Conservation (phyloP, 2,888 invertebrate genomes). For the Meandrusa payeni region DNA sequence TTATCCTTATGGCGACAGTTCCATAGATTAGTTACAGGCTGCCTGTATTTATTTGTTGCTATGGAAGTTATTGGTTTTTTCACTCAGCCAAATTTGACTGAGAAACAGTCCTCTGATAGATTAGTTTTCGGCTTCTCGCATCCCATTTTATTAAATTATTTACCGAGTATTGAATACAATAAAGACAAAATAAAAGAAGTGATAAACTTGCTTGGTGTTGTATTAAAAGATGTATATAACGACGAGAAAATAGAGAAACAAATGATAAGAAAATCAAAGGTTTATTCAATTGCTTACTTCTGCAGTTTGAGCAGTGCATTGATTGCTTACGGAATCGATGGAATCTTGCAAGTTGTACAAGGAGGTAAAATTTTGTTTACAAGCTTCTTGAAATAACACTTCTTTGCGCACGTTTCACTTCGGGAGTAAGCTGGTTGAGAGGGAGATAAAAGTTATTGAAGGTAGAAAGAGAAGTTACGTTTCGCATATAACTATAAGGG, state of each 20-base stretch:
- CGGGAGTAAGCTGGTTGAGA: no score
- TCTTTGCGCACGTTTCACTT: no score
- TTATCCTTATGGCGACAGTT: constrained; percentile 24
- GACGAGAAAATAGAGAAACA: constrained; percentile 42
- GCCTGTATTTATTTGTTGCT: constrained; percentile 33
- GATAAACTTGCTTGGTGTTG: constrained; percentile 34
- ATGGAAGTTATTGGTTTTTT: constrained; percentile 37
- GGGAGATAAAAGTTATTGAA: no score
- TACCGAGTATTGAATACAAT: constrained; percentile 31
- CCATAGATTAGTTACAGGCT: constrained; percentile 26
- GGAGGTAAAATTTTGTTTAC: constrained; percentile 35
- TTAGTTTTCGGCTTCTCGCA: constrained; percentile 40
- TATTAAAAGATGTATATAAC: constrained; percentile 41
- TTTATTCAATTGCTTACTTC: constrained; percentile 34
- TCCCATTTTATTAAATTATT: constrained; percentile 35
- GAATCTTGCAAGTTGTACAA: constrained; percentile 27
- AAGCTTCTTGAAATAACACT: no score
- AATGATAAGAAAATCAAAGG: constrained; percentile 41
- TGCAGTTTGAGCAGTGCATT: constrained; percentile 25
- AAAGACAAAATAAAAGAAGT: constrained; percentile 33
- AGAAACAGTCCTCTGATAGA: constrained; percentile 37
- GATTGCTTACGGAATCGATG: constrained; percentile 35
- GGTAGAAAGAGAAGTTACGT: no score
- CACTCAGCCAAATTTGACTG: constrained; percentile 34
- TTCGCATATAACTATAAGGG: no score